Evolutionary conservation across 2,797 vertebrate species (phyloP).

Genomic region (Syndactyla subalaris): DNA sequence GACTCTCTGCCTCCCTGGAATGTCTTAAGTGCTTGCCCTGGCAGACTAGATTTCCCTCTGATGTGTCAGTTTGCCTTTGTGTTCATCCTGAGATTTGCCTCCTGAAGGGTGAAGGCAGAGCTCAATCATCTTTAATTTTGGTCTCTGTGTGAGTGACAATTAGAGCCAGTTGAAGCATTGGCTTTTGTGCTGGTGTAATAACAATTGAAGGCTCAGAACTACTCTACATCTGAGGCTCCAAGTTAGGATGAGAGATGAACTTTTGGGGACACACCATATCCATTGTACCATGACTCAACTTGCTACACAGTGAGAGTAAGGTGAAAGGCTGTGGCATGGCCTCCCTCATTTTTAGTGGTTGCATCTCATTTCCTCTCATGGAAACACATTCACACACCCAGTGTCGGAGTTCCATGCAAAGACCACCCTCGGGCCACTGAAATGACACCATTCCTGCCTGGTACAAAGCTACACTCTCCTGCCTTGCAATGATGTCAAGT

Average conservation of each 20-base stretch:
- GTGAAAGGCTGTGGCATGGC: not conserved
- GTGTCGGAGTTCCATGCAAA: not conserved
- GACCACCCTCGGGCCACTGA: not conserved
- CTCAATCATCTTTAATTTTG: not conserved
- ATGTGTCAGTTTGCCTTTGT: not conserved
- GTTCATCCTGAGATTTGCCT: not conserved
- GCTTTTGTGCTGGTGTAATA: not conserved
- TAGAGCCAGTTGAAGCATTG: not conserved
- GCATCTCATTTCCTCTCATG: not conserved
- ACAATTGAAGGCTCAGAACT: not conserved
- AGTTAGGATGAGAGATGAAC: not conserved
- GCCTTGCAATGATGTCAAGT: not conserved
- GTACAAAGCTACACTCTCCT: not conserved
- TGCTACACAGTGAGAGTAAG: not conserved
- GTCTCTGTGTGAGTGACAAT: not conserved
- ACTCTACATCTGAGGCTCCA: not conserved
- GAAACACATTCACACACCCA: not conserved
- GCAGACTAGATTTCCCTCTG: not conserved
- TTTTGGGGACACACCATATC: rapidly evolving
- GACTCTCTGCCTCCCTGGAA: not conserved
- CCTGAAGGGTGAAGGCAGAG: not conserved
- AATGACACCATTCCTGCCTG: rapidly evolving
- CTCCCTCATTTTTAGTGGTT: not conserved
- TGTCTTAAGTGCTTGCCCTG: not conserved
- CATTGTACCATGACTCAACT: not conserved